Base-by-base conservation (phyloP, 2,113 vertebrate species). In the Protomyctophum bolini region DNA sequence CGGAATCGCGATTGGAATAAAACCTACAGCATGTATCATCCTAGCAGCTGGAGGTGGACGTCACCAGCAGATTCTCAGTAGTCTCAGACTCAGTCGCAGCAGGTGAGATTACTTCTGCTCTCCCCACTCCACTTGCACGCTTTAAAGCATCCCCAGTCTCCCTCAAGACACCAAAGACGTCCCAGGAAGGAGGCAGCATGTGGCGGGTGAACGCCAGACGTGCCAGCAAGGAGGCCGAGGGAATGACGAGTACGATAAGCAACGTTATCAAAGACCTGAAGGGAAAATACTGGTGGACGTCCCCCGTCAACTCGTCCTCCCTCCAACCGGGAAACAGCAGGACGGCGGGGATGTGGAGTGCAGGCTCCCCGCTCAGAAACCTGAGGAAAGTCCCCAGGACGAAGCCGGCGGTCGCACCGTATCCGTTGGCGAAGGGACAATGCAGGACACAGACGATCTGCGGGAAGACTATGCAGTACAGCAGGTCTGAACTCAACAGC, bases 401-500 rank as follows among this genome's bases (percentile, higher is more conserved):
- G 49, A 33, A 58, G 28, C 90, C 91, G 0, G 78, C 75, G 10
- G 79, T 78, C 0, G 91, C 92, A 7, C 93, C 89, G 0, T 92
- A 94, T 6, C 79, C 63, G 50, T 94, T 93, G 0, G 86, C 59
- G 46, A 12, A 84, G 79, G 58, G 58, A 33, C 58, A 60, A 10
- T 60, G 63, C 28, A 93, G 89, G 10, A 88, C 80, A 0, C 91
- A 93, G 67, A 60, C 12, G 29, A 60, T 29, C 58, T 60, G 58
- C 1, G 92, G 88, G 55, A 92, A 91, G 4, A 93, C 76, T n/a
- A 91, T 52, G 0, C 86, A 68, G 0, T 93, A 93, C 8, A 92
- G 89, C 63, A 93, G 74, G 55, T 93, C 92, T 4, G 90, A 83
- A 0, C 92, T 88, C 61, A 93, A 68, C 75, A 92, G 85, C 92